Evolutionary conservation across 2,113 vertebrate genomes (phyloP), one percentile per base, ranked within the genome.

Genomic region (Piprites chloris): DNA sequence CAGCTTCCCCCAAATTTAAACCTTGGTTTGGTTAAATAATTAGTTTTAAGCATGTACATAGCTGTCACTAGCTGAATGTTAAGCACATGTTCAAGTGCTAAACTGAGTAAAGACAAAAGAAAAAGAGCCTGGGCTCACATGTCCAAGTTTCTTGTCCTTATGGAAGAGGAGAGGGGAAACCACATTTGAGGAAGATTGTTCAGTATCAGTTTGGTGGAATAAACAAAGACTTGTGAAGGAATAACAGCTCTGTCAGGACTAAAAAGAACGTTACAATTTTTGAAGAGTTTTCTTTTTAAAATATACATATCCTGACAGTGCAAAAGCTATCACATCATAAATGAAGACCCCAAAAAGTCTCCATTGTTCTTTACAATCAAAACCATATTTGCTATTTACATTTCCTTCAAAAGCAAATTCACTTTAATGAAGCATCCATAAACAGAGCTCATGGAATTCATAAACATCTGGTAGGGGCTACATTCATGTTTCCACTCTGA

Each of bases 401-500:
- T 95, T 84, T 90, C 68, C 93, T 93, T 96, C 92, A 93, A 85
- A 74, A 80, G 80, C 78, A 85, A 91, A 90, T 94, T 72, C 73
- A 81, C 76, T 80, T 85, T 89, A 89, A 94, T 39, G 83, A 87
- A 78, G 66, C 35, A 92, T 88, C 88, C 75, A 79, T 89, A 93
- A 97, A 96, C 77, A 88, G 37, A 81, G 71, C 80, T 91, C 80
- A 86, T 89, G 67, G 94, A 94, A 93, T 89, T 93, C 91, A 95
- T 94, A 92, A 95, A 92, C 94, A 90, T 95, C 93, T 96, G 94
- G 91, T 2, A 46, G 72, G 71, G 78, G 53, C 77, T 77, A 82
- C 72, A 46, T 79, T 92, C 86, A 75, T 90, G 77, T 96, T 97
- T 97, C 97, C 92, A 94, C 77, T 96, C 95, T 94, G 95, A 96